Base-by-base conservation (phyloP, 2,888 invertebrate genomes). In the Lasioglossum morio region DNA sequence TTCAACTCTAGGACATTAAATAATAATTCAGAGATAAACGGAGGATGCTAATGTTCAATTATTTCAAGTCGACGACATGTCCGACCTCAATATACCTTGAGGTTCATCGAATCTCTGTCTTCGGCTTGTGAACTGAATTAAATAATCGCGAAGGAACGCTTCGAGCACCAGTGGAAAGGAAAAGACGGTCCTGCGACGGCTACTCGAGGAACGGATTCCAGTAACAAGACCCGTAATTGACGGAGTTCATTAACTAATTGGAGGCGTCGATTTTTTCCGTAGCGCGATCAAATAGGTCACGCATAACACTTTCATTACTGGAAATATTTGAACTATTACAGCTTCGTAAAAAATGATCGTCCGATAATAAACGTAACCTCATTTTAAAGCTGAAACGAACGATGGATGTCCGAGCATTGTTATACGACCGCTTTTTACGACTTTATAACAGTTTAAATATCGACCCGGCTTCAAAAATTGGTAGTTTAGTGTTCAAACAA, bases 171-270 rank as follows among this genome's bases (percentile, higher is more conserved):
- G 34, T 34, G 8, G 19, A 66, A 66, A 34, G 23, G 30, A 57
- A 63, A 60, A 43, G 57, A 16, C 63, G 43, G 43, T 76, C 23
- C 34, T 57, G 57, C 57, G n/a, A 12, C 57, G 16, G 34, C 30
- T 8, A n/a, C 10, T 72, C 37, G 57, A 72, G 34, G 34, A 60
- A 40, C 5, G 34, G 48, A 12, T 34, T 53, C 63, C 10, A 77
- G 30, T 27, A 63, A 19, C 19, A 40, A 48, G 66, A 53, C 27
- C 27, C 27, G 23, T 60, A 34, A 73, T 43, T 27, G 53, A 69
- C 12, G 10, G 34, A 74, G 14, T 74, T 79, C 79, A 80, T 79
- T 79, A 70, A 74, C 23, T 82, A 82, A 82, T 82, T 74, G 79
- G 46, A 79, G 53, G 37, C 53, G 69, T 70, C 23, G 69, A 70